phyloP scores from a whole-genome alignment of 2,888 invertebrate genomes.

The Phyto melanocephala region DNA sequence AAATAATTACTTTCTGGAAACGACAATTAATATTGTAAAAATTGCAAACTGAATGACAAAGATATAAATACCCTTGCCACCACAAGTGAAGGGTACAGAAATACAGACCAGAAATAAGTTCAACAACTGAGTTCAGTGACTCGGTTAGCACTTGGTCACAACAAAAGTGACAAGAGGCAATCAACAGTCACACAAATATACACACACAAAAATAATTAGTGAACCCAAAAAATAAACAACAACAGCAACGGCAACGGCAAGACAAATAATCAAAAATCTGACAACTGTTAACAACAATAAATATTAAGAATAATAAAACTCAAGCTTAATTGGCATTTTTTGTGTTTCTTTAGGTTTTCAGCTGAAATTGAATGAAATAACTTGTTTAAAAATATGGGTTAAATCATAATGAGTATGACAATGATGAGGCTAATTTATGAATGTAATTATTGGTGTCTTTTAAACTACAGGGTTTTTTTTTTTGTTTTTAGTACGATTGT shows the following conservation, averaged over 20 bases:
- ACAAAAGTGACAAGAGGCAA: background rate
- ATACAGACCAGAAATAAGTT: constrained; percentile 18
- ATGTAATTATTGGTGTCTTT: background rate
- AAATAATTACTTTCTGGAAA: too few species aligned
- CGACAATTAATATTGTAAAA: too few species aligned
- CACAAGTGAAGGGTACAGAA: too few species aligned
- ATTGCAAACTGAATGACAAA: too few species aligned
- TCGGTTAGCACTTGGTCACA: constrained; percentile 29
- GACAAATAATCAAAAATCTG: constrained; percentile 12
- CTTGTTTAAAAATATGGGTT: constrained; percentile 33
- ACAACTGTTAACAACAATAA: constrained; percentile 15
- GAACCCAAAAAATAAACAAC: background rate
- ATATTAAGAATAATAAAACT: background rate
- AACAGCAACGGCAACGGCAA: too few species aligned
- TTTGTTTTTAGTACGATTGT: background rate
- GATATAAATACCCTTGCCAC: too few species aligned
- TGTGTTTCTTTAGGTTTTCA: background rate
- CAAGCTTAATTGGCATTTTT: background rate
- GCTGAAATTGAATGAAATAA: background rate
- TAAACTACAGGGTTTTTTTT: background rate
- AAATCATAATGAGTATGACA: constrained; percentile 11
- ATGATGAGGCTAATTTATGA: background rate
- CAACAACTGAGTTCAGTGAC: constrained; percentile 41
- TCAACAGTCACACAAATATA: background rate
- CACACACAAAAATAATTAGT: too few species aligned